Evolutionary conservation across 2,797 vertebrate genomes (phyloP), one percentile per base, ranked within the genome.

Genomic region (Sebastiscus albofasciatus): DNA sequence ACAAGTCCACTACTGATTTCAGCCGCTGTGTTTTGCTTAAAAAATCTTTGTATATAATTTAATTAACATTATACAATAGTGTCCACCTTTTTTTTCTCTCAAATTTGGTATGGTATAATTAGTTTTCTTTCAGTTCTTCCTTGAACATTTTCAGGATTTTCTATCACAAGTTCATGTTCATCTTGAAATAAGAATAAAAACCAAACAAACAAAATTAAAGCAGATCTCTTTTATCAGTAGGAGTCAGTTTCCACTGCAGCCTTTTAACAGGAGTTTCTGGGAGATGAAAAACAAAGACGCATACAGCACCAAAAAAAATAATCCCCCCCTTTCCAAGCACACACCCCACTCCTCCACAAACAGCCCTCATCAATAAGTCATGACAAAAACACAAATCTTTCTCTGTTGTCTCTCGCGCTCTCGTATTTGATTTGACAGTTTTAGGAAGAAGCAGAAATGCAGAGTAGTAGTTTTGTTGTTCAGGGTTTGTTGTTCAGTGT

Each of bases 201-300:
- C 20, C 55, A 39, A 5, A 14, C 18, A 36, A 12, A 34, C 8
- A 20, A 2, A 26, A 31, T 1, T 0, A 6, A 14, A n/a, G 34
- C 4, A 0, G 0, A 16, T 26, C 0, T 34, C 12, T 14, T n/a
- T 2, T 27, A 22, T 13, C 67, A n/a, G 27, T 3, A 5, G 1
- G 11, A 34, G 27, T 67, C 46, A 20, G 49, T 59, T 36, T 34
- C 9, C 2, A 2, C n/a, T 13, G 77, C n/a, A 49, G 11, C 26
- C 8, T 70, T 64, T 16, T 9, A 68, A 3, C 24, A 9, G 10
- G 29, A 24, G 7, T 54, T 60, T 65, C 22, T 24, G 12, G 4
- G 46, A 64, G 61, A 34, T 20, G 39, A 8, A 80, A 76, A 88
- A 91, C 85, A 85, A 89, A 91, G 86, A 84, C 52, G 42, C 42